Percentiles rank a stretch among this genome's conserved stretches.
These are phyloP conservation scores for Anser cygnoides DNA, from an alignment of 2,113 vertebrate species.

Conservation along the genomic window DNA sequence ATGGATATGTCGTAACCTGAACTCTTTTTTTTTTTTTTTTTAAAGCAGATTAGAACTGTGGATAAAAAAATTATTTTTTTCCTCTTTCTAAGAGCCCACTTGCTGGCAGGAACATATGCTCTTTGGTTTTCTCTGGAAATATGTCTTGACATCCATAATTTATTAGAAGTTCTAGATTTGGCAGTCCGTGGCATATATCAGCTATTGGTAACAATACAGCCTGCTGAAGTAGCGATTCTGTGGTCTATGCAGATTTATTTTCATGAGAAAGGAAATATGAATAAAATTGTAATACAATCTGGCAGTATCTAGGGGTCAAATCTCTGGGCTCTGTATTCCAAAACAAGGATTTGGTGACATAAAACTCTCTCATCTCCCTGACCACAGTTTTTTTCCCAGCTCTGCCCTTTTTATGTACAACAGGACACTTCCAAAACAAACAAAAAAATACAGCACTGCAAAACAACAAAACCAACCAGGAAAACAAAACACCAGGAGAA, in stretches of 20 bases:
- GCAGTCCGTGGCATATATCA: neutral
- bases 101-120: neutral
- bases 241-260: neutral
- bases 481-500: constrained; percentile 71
- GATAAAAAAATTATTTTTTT: neutral
- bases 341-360: neutral
- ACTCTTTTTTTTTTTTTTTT: neutral
- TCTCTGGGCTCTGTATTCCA: neutral
- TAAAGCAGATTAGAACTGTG: neutral
- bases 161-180: neutral
- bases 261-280: neutral
- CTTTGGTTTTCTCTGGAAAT: neutral
- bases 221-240: neutral
- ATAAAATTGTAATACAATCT: neutral
- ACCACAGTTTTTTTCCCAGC: constrained; percentile 73
- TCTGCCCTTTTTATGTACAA: constrained; percentile 82
- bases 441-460: neutral
- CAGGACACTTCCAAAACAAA: constrained; percentile 73
- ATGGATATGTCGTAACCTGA: neutral
- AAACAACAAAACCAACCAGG: constrained; percentile 40
- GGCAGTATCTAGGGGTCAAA: neutral
- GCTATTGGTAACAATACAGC: neutral
- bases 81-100: neutral
- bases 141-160: neutral
- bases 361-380: constrained; percentile 33